These are phyloP conservation scores for Lagenorhynchus albirostris DNA, from an alignment of 2,113 vertebrate genomes.

Conservation along the genomic window DNA sequence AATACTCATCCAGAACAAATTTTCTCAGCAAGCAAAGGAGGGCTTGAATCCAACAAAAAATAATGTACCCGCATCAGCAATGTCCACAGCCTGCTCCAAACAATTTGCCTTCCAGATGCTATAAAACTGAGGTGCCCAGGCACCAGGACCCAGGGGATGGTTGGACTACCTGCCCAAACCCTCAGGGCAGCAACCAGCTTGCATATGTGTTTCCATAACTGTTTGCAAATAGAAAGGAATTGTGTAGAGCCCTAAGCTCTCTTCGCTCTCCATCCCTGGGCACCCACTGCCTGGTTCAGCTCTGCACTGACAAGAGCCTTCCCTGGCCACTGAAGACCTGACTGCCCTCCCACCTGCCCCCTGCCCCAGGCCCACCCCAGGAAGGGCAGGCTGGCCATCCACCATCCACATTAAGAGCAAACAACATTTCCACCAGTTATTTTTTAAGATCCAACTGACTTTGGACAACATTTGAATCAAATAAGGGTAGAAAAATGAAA, in stretches of 20 bases:
- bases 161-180: neutral
- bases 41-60: constrained; percentile 37
- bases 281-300: neutral
- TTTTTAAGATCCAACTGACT: neutral
- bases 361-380: neutral
- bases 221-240: constrained; percentile 22
- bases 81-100: constrained; percentile 4
- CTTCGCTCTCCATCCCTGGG: neutral
- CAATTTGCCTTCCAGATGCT: constrained; percentile 18
- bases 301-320: neutral
- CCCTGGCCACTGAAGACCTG: neutral
- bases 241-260: neutral
- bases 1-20: constrained; percentile 10
- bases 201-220: neutral
- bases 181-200: neutral
- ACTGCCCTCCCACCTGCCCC: neutral
- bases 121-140: neutral
- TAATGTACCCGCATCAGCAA: constrained; percentile 4
- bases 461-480: neutral
- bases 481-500: neutral
- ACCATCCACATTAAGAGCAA: neutral
- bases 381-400: neutral
- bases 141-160: neutral
- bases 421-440: neutral
- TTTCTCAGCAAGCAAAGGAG: neutral